These are phyloP conservation scores for Drosophila hydei DNA, from an alignment of 1,140 invertebrate genomes.

Conservation along the genomic window DNA sequence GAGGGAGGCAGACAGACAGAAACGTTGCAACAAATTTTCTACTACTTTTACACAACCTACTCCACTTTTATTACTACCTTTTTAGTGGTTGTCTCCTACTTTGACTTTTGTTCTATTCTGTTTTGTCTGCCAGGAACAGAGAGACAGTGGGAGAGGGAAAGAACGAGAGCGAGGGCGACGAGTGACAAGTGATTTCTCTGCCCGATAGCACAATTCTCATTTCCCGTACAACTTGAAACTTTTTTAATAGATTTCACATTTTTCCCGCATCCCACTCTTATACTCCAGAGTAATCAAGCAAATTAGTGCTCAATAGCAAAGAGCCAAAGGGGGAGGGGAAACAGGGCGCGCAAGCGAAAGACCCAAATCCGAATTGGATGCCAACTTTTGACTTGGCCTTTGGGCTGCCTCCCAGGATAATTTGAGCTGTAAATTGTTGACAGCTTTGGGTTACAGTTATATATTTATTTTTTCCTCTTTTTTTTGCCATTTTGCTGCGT, in stretches of 20 bases:
- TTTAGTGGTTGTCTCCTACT: background rate
- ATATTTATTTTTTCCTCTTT: constrained; percentile 17
- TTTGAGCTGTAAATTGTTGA: constrained; percentile 77
- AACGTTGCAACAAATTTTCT: constrained; percentile 28
- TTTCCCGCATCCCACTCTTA: constrained; percentile 12
- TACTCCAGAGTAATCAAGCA: constrained; percentile 79
- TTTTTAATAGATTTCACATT: constrained; percentile 82
- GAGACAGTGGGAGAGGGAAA: too few relatives aligned
- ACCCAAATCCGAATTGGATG: constrained; percentile 41
- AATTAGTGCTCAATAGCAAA: constrained; percentile 56
- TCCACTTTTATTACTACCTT: constrained; percentile 3
- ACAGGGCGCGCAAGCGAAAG: background rate
- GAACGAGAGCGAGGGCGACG: background rate
- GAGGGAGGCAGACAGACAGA: constrained; percentile 2
- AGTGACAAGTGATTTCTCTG: constrained; percentile 45
- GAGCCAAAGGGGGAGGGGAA: background rate
- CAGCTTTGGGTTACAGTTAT: constrained; percentile 55
- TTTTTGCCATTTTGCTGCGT: constrained; percentile 24
- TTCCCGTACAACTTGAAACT: constrained; percentile 51
- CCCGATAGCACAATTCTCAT: constrained; percentile 27
- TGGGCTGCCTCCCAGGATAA: constrained; percentile 63
- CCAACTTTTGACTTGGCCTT: constrained; percentile 48
- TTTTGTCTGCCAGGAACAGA: background rate
- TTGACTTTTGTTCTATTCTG: constrained; percentile 15
- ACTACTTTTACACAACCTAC: constrained; percentile 12